A percentile compares a stretch with the other conserved stretches of the same genome.
phyloP scores from a whole-genome alignment of 2,888 invertebrate genomes.

The Chymomyza fuscimana region DNA sequence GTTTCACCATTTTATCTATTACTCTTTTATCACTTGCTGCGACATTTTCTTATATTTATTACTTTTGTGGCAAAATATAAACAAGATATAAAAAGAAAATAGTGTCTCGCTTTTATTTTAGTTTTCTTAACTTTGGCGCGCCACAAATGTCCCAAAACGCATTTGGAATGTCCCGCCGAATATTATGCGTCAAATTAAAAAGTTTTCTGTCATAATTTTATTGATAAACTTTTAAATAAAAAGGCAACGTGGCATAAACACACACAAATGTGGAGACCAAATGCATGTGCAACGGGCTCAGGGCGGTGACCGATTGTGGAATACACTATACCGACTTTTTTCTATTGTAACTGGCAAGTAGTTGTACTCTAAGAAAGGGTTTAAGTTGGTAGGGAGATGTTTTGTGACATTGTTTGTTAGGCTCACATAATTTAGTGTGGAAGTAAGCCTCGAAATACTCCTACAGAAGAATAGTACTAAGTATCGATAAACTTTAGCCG shows the following conservation, averaged over 20 bases:
- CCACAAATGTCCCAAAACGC: constrained; percentile 39
- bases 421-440: too few species aligned
- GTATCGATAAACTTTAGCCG: too few species aligned
- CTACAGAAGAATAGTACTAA: too few species aligned
- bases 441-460: too few species aligned
- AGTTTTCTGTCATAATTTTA: constrained; percentile 71
- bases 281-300: background rate
- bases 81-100: constrained; percentile 19
- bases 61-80: constrained; percentile 9
- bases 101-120: background rate
- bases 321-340: background rate
- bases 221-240: constrained; percentile 70
- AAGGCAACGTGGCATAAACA: constrained; percentile 16
- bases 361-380: too few species aligned
- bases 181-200: constrained; percentile 72
- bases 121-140: constrained; percentile 1
- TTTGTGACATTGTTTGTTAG: too few species aligned
- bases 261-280: constrained; percentile 2
- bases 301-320: background rate
- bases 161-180: constrained; percentile 41
- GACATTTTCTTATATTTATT: constrained; percentile 12
- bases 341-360: too few species aligned
- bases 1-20: background rate
- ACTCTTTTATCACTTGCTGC: constrained; percentile 11
- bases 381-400: too few species aligned